These are phyloP conservation scores for Nebria salina DNA, from an alignment of 2,888 invertebrate genomes.

Conservation along the genomic window DNA sequence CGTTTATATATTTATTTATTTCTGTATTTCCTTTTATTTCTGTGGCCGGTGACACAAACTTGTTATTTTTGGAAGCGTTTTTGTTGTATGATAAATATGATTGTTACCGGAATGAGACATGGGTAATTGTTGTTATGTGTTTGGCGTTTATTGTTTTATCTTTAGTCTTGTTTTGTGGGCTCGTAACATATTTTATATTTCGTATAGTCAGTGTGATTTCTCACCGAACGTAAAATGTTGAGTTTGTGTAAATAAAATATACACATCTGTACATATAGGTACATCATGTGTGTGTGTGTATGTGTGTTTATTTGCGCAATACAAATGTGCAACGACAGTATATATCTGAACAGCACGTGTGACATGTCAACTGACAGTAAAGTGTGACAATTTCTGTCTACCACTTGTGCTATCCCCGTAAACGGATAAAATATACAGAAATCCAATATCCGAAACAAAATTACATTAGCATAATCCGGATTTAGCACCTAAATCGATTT, in stretches of 20 bases:
- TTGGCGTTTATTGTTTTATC: constrained; percentile 14
- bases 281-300: background rate
- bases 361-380: constrained; percentile 18
- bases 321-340: background rate
- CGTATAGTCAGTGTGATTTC: background rate
- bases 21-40: constrained; percentile 10
- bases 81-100: constrained; percentile 40
- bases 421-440: constrained; percentile 57
- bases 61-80: constrained; percentile 16
- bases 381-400: constrained; percentile 38
- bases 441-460: constrained; percentile 63
- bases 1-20: constrained; percentile 30
- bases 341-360: constrained; percentile 13
- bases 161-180: background rate
- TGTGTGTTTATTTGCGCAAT: background rate
- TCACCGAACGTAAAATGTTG: background rate
- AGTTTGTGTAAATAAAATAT: background rate
- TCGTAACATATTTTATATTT: background rate
- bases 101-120: constrained; percentile 29
- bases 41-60: constrained; percentile 11
- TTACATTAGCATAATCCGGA: constrained; percentile 62
- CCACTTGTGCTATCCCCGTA: constrained; percentile 25
- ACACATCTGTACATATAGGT: background rate
- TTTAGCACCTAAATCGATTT: constrained; percentile 57
- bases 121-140: constrained; percentile 33